Base-by-base conservation (phyloP, 2,888 invertebrate genomes). In the Campaea margaritaria region DNA sequence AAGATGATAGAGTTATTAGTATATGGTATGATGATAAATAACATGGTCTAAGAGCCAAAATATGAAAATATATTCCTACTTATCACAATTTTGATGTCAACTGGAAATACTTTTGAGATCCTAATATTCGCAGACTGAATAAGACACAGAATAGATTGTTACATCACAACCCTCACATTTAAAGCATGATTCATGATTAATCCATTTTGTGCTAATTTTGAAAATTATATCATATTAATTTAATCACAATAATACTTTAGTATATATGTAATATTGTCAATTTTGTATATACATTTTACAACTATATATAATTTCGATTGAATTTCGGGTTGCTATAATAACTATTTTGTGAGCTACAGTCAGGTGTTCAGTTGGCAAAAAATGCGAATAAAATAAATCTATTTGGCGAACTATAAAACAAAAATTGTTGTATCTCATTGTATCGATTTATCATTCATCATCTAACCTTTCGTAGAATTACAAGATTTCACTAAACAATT, bases 101-200 rank as follows among this genome's bases (percentile, higher is more conserved):
- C 11, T 3, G 10, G 36, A 12, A 10, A n/a, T n/a, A 36, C 4
- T n/a, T 36, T 36, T 36, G 4, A 11, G 12, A n/a, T 36, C 36
- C 3, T n/a, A 36, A 10, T 16, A 48, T 62, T 50, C n/a, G 12
- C 41, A 62, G 58, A 60, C 57, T 47, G 48, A 50, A 43, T 58
- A 70, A 57, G 65, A 76, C 73, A 75, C 73, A 73, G 74, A 76
- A 71, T 69, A 67, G 74, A 79, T n/a, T n/a, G 73, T 72, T 71
- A 76, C 72, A 71, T 89, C 89, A 88, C 88, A 89, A 88, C 88
- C 88, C 69, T 75, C 65, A 66, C 69, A 76, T 69, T 82, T 83
- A 81, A 83, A 83, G 81, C 79, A 74, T 78, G 75, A 75, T 74
- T 72, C 67, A 64, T 70, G 69, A 68, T 70, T 67, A 69, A 74